Base-by-base conservation (phyloP, 2,113 vertebrate species). In the Typhlomys cinereus region DNA sequence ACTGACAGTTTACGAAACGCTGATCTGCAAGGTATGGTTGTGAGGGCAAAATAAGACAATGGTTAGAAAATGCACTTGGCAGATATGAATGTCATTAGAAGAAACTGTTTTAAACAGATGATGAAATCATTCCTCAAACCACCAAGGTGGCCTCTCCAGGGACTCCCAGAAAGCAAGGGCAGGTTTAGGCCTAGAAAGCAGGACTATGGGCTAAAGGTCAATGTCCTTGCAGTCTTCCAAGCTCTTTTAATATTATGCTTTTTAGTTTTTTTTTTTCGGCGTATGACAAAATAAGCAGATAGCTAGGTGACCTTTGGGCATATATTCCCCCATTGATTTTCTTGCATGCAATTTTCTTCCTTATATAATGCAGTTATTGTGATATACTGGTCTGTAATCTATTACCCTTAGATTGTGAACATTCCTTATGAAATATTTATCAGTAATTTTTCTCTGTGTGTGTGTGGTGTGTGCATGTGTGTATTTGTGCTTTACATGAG, bases 221-320 rank as follows among this genome's bases (percentile, higher is more conserved):
- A n/a, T 34, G 44, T 17, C 13, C 25, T 18, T 36, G 61, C 17
- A n/a, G 36, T 61, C 18, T 6, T 62, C 9, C n/a, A 5, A 17
- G 23, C 0, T n/a, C 39, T 79, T 61, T 44, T 36, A 59, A 41
- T 76, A 82, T 54, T 67, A 61, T 23, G 34, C 39, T 48, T 69
- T 85, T 76, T 48, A 48, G 59, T 74, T 62, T 57, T 94, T 29
- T 31, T n/a, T n/a, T n/a, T n/a, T n/a, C n/a, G n/a, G 4, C 59
- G 17, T 13, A 3, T 50, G n/a, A 75, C 44, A 76, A 84, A 88
- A 73, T 44, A 76, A 36, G 44, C 11, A 36, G 7, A 29, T 3
- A 31, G 74, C 44, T 27, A 0, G 6, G 20, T 59, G 78, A 52
- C 14, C 34, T 48, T 13, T 27, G 29, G 17, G 12, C 36, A 39